A percentile compares a stretch with the other conserved stretches of the same genome.
Evolutionary conservation across 2,113 vertebrate species (phyloP).

Genomic region (Xenopus laevis): DNA sequence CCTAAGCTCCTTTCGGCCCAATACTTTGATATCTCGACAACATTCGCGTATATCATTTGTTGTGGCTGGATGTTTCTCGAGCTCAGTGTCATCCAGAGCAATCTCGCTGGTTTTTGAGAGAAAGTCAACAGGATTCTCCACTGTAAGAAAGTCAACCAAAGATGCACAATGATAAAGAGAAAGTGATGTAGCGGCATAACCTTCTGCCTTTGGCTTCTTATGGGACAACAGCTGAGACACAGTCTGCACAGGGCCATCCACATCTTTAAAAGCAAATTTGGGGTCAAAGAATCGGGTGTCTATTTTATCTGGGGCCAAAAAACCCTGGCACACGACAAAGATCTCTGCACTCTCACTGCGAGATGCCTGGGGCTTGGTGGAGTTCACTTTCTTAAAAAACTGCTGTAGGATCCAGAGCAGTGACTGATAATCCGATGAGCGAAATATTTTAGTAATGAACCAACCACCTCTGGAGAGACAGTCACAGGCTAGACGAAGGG

Average conservation of each 20-base stretch:
- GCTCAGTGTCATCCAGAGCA: constrained; percentile 66
- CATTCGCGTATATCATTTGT: constrained; percentile 78
- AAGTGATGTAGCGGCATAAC: constrained; percentile 83
- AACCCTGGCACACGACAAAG: constrained; percentile 95
- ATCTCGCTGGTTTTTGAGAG: constrained; percentile 88
- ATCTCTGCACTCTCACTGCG: constrained; percentile 95
- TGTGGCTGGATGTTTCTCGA: constrained; percentile 75
- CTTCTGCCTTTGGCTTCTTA: constrained; percentile 95
- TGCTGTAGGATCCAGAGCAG: constrained; percentile 97
- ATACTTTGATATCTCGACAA: constrained; percentile 86
- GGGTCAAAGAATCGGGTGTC: constrained; percentile 94
- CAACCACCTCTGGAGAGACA: constrained; percentile 87
- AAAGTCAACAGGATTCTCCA: constrained; percentile 87
- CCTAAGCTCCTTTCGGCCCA: constrained; percentile 93
- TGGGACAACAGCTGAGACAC: constrained; percentile 79
- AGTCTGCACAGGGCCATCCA: constrained; percentile 85
- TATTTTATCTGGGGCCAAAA: constrained; percentile 89
- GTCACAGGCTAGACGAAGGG: constrained; percentile 86
- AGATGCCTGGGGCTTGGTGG: constrained; percentile 94
- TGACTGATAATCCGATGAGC: constrained; percentile 92
- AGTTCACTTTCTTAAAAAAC: constrained; percentile 89
- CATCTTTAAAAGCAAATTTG: constrained; percentile 93
- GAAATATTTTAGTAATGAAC: constrained; percentile 95
- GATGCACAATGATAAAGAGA: constrained; percentile 81
- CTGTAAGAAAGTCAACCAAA: constrained; percentile 78